Evolutionary conservation across 2,113 vertebrate species (phyloP).

Genomic region (Helogale parvula): DNA sequence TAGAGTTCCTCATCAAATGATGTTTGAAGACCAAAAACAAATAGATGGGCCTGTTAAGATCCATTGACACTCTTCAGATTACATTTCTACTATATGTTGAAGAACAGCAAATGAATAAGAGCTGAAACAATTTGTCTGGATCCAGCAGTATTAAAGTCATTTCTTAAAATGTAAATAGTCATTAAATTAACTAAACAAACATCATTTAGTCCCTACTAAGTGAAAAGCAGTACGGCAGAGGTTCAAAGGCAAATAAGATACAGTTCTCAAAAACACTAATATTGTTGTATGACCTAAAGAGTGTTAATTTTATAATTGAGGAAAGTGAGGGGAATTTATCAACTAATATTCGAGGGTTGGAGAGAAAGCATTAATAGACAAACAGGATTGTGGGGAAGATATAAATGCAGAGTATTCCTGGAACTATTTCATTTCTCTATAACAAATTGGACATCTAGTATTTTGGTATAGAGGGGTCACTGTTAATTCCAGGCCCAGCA

Average conservation of each 20-base stretch:
- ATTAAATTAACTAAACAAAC: not conserved
- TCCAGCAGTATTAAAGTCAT: not conserved
- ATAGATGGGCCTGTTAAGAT: not conserved
- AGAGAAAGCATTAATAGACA: not conserved
- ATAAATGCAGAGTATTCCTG: not conserved
- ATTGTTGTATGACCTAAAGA: not conserved
- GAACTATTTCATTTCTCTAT: not conserved
- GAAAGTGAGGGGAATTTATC: not conserved
- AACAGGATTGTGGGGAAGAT: not conserved
- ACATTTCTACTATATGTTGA: not conserved
- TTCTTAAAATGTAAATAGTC: not conserved
- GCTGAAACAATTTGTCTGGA: not conserved
- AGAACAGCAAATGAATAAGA: not conserved
- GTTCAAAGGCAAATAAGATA: constrained; percentile 1
- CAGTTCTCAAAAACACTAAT: not conserved
- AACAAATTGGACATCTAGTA: not conserved
- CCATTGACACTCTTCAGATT: not conserved
- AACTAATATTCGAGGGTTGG: not conserved
- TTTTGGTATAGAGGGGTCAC: not conserved
- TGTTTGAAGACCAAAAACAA: constrained; percentile 21
- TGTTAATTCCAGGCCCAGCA: not conserved
- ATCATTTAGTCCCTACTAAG: constrained; percentile 7
- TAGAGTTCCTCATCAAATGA: constrained; percentile 13
- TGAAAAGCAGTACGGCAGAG: not conserved
- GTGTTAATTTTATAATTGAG: not conserved